Evolutionary conservation across 1,140 invertebrate species (phyloP), one percentile per base, ranked within the genome.

Genomic region (Bombus confusus): DNA sequence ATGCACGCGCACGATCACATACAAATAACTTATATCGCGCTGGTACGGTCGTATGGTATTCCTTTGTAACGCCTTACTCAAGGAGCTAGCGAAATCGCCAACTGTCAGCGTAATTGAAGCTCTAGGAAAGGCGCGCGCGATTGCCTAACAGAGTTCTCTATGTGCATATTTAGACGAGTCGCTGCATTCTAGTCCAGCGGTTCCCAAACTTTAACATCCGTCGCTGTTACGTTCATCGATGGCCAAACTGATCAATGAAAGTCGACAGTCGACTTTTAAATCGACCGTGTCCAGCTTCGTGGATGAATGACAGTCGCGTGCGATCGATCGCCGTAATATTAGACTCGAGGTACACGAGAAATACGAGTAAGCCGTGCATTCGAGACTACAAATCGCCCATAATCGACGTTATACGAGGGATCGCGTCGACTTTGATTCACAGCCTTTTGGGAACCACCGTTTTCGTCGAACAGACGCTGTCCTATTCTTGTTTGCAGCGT

Each of bases 71-170:
- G 79, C 74, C n/a, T 43, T 43, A 68, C 39, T 39, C 43, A 43
- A 25, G 41, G 13, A 66, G 77, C 62, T 47, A 81, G 68, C 85
- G 31, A 64, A 77, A 82, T 66, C 81, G 83, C 68, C 25, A 71
- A 80, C 75, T n/a, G 90, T 94, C 93, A 94, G 94, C 94, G 94
- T 93, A 94, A 94, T 93, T 93, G 85, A 92, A 95, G 90, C 91
- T 91, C 90, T 93, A 93, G 92, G 85, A 92, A 91, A 89, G 83
- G 85, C 62, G 78, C 85, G 71, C 91, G 90, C 90, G 88, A 91
- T 93, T 93, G 92, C 93, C 92, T 91, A 94, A 93, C 90, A 88
- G 59, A 62, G 85, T 81, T 87, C 89, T 93, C 92, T 94, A 93
- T 93, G 92, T 90, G 92, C 91, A 92, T 87, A 90, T 90, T 93